Evolutionary conservation across 1,140 invertebrate genomes (phyloP).

Genomic region (Caenorhabditis tropicalis): DNA sequence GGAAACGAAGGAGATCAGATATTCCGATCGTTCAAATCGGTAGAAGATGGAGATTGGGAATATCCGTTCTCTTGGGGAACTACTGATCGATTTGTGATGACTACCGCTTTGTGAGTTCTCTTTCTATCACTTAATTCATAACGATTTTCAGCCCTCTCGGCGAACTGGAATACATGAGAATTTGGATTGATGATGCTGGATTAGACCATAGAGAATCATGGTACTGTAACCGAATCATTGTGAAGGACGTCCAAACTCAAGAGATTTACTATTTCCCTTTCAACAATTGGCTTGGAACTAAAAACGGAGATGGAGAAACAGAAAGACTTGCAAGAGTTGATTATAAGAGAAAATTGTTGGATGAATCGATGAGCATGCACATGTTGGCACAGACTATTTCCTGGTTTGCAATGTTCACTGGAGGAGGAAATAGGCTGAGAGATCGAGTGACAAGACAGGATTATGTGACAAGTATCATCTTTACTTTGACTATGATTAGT

Average conservation of each 20-base stretch:
- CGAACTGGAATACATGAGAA: slow-evolving; percentile 74
- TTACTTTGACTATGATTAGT: neutral
- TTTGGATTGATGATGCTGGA: slow-evolving; percentile 77
- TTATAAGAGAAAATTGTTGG: slow-evolving; percentile 3
- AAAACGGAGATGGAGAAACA: slow-evolving; percentile 75
- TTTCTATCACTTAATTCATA: neutral
- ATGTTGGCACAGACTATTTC: slow-evolving; percentile 44
- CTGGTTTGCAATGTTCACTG: slow-evolving; percentile 54
- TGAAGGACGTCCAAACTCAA: slow-evolving; percentile 76
- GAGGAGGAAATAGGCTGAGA: slow-evolving; percentile 25
- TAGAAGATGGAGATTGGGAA: slow-evolving; percentile 61
- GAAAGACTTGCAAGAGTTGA: slow-evolving; percentile 45
- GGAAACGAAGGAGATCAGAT: slow-evolving; percentile 76
- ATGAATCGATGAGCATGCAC: slow-evolving; percentile 39
- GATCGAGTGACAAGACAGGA: neutral
- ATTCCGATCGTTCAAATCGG: slow-evolving; percentile 72
- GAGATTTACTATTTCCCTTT: slow-evolving; percentile 75
- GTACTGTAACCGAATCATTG: slow-evolving; percentile 75
- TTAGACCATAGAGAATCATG: slow-evolving; percentile 75
- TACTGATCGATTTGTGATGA: slow-evolving; percentile 75
- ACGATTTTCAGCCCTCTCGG: slow-evolving; percentile 74
- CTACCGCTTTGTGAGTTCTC: slow-evolving; percentile 72
- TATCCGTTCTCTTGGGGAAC: slow-evolving; percentile 73
- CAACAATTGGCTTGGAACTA: slow-evolving; percentile 76
- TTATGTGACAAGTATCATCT: neutral